Evolutionary conservation across 1,140 invertebrate species (phyloP).

Genomic region (Patella vulgata): DNA sequence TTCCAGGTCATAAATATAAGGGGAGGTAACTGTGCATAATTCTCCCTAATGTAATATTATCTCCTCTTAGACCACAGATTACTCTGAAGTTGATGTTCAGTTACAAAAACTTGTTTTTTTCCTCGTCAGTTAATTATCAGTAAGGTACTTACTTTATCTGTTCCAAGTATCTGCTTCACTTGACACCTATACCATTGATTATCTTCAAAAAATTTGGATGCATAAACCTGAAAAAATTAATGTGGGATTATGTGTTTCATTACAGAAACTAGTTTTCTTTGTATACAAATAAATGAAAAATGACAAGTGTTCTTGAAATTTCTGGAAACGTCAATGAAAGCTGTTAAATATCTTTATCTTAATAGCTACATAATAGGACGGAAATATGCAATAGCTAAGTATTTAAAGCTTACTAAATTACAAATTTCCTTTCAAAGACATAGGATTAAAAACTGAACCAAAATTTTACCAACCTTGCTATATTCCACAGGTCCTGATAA

Average conservation of each 20-base stretch:
- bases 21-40: no score
- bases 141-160: conserved; percentile 44
- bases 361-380: no score
- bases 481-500: conserved; percentile 29
- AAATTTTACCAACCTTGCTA: conserved; percentile 34
- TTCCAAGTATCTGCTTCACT: conserved; percentile 34
- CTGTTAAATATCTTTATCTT: no score
- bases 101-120: no score
- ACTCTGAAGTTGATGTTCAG: no score
- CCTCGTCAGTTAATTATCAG: no score
- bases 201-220: conserved; percentile 45
- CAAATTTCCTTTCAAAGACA: no score
- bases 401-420: no score
- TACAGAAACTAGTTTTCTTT: neutral
- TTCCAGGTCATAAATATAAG: neutral
- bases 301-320: neutral
- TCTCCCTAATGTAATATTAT: no score
- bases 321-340: neutral
- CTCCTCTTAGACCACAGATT: no score
- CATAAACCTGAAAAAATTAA: conserved; percentile 42
- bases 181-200: conserved; percentile 50
- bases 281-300: neutral
- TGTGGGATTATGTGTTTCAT: neutral
- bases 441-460: no score
- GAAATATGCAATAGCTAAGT: no score